phyloP scores from a whole-genome alignment of 2,113 vertebrate species.

The Macrotus californicus region DNA sequence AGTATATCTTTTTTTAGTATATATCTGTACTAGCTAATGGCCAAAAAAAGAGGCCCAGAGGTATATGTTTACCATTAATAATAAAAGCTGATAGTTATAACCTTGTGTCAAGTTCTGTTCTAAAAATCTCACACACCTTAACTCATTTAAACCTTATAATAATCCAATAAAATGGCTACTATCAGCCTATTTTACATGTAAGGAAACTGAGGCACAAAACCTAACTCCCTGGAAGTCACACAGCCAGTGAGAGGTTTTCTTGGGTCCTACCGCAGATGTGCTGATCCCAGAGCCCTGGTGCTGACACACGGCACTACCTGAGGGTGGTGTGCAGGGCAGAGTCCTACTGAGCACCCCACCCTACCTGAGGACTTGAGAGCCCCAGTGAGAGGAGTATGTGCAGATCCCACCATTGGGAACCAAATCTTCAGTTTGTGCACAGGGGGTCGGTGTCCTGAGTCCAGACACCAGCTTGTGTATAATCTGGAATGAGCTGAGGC shows the following conservation, averaged over 20 bases:
- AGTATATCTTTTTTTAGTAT: background rate
- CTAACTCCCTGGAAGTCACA: background rate
- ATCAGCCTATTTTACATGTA: background rate
- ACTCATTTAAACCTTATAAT: background rate
- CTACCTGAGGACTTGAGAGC: background rate
- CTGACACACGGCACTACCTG: rapidly evolving
- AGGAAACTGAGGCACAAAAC: background rate
- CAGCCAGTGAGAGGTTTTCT: background rate
- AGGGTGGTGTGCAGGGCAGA: rapidly evolving
- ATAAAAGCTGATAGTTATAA: background rate
- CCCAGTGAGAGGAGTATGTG: rapidly evolving
- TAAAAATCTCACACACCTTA: background rate
- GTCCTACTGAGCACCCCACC: background rate
- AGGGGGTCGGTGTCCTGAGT: background rate
- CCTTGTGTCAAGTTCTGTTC: background rate
- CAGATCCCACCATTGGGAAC: background rate
- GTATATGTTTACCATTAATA: background rate
- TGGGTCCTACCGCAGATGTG: background rate
- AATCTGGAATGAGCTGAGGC: background rate
- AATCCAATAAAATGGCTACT: background rate
- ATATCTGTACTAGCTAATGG: background rate
- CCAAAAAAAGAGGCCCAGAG: background rate
- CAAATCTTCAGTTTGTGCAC: background rate
- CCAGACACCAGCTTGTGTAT: background rate
- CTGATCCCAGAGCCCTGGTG: background rate